Percentiles rank a stretch among this genome's conserved stretches.
Conservation (phyloP, 2,113 vertebrate genomes). For the Patagioenas fasciata region DNA sequence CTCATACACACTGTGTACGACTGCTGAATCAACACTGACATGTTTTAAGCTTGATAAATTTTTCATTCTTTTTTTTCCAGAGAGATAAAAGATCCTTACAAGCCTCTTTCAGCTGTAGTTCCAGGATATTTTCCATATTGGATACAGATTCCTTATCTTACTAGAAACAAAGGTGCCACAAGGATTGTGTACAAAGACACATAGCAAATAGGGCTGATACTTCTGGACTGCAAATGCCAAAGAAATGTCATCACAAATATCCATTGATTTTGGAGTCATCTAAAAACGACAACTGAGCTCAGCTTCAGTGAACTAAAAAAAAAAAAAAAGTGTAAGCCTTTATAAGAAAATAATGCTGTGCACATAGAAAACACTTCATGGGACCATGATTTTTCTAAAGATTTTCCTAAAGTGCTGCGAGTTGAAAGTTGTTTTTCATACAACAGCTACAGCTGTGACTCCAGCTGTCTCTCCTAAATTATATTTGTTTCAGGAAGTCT, state of each 20-base stretch:
- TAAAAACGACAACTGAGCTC: background rate
- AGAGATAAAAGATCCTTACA: background rate
- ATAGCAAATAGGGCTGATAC: background rate
- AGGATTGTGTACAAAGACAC: background rate
- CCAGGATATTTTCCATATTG: background rate
- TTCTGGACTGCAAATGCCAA: background rate
- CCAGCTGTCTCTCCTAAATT: background rate
- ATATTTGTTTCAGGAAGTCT: slow-evolving; percentile 3
- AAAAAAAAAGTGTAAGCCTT: background rate
- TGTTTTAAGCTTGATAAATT: background rate
- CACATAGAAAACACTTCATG: background rate
- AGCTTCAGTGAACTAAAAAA: background rate
- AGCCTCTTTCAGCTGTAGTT: background rate
- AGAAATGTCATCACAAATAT: background rate
- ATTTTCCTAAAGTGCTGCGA: background rate
- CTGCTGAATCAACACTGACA: background rate
- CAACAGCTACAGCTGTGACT: slow-evolving; percentile 11
- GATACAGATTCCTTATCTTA: background rate
- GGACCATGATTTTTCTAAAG: background rate
- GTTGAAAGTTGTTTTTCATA: background rate
- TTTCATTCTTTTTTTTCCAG: background rate
- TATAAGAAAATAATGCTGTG: background rate
- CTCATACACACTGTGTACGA: background rate
- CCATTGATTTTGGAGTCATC: background rate
- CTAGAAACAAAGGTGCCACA: background rate